Conservation (phyloP, 2,888 invertebrate species). For the Cheiracanthium punctorium region DNA sequence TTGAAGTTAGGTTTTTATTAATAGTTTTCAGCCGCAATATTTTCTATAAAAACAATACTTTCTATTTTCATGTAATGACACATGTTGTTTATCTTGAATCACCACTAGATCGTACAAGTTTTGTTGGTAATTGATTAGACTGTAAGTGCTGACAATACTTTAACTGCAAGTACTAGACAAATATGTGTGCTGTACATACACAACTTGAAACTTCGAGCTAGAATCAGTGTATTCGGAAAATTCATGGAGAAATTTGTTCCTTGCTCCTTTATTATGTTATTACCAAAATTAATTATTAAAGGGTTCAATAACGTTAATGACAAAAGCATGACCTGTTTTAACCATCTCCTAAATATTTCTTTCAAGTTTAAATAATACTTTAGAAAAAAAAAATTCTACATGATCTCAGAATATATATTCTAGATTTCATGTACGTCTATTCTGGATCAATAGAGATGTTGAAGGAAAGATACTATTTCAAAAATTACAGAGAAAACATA, state of each 20-base stretch:
- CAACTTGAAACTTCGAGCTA: constrained; percentile 8
- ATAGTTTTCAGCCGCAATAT: no score
- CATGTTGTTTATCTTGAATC: no score
- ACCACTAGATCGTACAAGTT: neutral
- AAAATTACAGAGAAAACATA: constrained; percentile 23
- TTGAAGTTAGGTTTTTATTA: no score
- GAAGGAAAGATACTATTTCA: constrained; percentile 26
- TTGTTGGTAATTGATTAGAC: neutral
- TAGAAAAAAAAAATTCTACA: constrained; percentile 5
- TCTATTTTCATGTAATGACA: no score
- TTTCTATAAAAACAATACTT: no score
- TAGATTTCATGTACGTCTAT: constrained; percentile 33
- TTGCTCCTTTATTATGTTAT: constrained; percentile 31
- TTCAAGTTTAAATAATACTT: no score
- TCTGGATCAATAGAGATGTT: constrained; percentile 37
- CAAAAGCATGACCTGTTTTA: neutral
- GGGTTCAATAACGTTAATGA: neutral
- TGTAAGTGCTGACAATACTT: constrained; percentile 5
- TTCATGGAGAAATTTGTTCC: constrained; percentile 56
- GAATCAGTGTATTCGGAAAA: constrained; percentile 20
- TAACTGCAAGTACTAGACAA: constrained; percentile 4
- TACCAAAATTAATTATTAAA: neutral
- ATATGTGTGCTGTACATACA: constrained; percentile 9
- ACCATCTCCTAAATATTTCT: no score
- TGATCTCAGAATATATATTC: constrained; percentile 29